These are phyloP conservation scores for Spodoptera picta DNA, from an alignment of 2,888 invertebrate species.

Conservation along the genomic window DNA sequence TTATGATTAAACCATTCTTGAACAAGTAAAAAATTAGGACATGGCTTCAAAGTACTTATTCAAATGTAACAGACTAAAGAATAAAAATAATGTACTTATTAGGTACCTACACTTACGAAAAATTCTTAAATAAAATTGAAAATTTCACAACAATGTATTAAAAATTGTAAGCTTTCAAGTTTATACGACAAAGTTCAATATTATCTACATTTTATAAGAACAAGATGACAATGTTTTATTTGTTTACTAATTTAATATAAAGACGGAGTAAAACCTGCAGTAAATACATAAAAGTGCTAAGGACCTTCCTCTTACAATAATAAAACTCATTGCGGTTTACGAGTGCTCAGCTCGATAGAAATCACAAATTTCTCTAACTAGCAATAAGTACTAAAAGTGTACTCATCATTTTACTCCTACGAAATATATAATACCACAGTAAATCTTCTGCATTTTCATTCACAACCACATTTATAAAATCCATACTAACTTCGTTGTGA, in stretches of 20 bases:
- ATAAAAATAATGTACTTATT: constrained; percentile 44
- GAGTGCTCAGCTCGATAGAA: constrained; percentile 65
- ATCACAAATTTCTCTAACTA: constrained; percentile 71
- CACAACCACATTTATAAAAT: constrained; percentile 74
- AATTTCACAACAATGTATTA: constrained; percentile 22
- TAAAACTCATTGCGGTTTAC: constrained; percentile 62
- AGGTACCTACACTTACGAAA: constrained; percentile 21
- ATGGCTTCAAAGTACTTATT: constrained; percentile 6
- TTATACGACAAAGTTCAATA: constrained; percentile 34
- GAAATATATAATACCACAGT: constrained; percentile 66
- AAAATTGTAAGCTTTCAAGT: constrained; percentile 42
- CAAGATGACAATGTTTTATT: constrained; percentile 41
- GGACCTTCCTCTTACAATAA: constrained; percentile 54
- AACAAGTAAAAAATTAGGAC: not conserved
- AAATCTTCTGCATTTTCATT: constrained; percentile 64
- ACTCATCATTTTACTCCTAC: constrained; percentile 63
- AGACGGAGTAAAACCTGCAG: constrained; percentile 73
- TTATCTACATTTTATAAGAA: constrained; percentile 45
- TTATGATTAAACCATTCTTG: constrained; percentile 3
- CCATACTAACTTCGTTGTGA: constrained; percentile 67
- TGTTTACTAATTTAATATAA: constrained; percentile 53
- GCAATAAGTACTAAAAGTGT: constrained; percentile 73
- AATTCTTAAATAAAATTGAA: constrained; percentile 34
- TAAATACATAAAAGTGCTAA: constrained; percentile 57
- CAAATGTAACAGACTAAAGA: constrained; percentile 23